Evolutionary conservation across 2,113 vertebrate species (phyloP).

Genomic region (Gymnarchus niloticus): DNA sequence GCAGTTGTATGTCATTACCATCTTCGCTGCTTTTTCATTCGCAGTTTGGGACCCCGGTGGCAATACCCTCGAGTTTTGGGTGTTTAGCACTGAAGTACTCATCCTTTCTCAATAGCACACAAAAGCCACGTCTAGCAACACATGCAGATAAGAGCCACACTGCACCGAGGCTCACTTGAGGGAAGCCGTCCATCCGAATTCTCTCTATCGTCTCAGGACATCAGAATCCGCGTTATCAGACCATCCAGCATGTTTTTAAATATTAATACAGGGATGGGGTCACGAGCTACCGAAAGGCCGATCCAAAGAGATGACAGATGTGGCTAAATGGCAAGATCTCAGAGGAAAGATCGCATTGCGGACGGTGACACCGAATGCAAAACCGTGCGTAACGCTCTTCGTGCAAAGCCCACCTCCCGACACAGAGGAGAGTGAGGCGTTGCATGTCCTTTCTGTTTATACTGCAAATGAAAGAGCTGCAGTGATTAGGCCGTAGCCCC

Average conservation of each 20-base stretch:
- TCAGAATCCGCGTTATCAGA: conserved; percentile 48
- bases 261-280: conserved; percentile 5
- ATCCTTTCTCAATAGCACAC: conserved; percentile 90
- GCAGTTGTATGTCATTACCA: conserved; percentile 91
- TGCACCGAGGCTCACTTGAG: conserved; percentile 86
- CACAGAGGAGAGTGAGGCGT: conserved; percentile 66
- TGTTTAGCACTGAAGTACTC: conserved; percentile 90
- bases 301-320: neutral
- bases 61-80: conserved; percentile 92
- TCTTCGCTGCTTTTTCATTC: conserved; percentile 87
- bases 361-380: neutral
- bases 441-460: conserved; percentile 86
- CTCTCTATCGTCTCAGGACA: conserved; percentile 76
- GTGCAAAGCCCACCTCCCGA: neutral
- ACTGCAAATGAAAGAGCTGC: conserved; percentile 78
- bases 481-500: conserved; percentile 74
- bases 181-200: conserved; percentile 45
- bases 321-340: neutral
- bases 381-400: neutral
- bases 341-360: neutral
- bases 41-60: conserved; percentile 87
- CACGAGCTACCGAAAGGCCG: neutral
- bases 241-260: neutral
- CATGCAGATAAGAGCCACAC: conserved; percentile 89
- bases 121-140: conserved; percentile 97